Evolutionary conservation across 2,888 invertebrate genomes (phyloP).

Genomic region (Brenthis ino): DNA sequence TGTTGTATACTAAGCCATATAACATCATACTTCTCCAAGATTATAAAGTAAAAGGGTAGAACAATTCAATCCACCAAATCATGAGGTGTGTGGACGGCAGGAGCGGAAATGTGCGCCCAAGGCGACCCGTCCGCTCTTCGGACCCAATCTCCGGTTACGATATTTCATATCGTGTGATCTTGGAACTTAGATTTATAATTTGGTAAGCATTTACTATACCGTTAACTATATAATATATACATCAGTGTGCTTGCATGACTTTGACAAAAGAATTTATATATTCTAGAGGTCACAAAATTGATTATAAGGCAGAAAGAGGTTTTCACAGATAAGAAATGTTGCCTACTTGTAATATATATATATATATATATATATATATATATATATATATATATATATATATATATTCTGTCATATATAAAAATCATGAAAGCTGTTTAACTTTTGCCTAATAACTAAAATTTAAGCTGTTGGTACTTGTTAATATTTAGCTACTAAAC

Average conservation of each 20-base stretch:
- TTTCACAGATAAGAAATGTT: too few species aligned
- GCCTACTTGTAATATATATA: too few species aligned
- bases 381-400: too few species aligned
- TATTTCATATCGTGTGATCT: slow-evolving; percentile 53
- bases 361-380: too few species aligned
- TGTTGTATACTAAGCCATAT: too few species aligned
- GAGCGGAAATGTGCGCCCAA: slow-evolving; percentile 71
- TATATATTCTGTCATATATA: too few species aligned
- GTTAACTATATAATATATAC: background rate
- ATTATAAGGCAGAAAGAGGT: too few species aligned
- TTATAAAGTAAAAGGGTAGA: slow-evolving; percentile 12
- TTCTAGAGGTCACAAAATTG: too few species aligned
- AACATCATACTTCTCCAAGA: slow-evolving; percentile 1
- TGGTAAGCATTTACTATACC: slow-evolving; percentile 1
- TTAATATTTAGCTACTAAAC: background rate
- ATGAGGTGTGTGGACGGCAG: slow-evolving; percentile 68
- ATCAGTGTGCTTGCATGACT: background rate
- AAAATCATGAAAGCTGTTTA: too few species aligned
- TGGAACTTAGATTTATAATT: slow-evolving; percentile 13
- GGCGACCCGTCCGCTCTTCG: slow-evolving; percentile 26
- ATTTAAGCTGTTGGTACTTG: too few species aligned
- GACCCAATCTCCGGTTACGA: slow-evolving; percentile 76
- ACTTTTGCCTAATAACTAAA: too few species aligned
- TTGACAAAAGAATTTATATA: too few species aligned
- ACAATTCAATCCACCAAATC: slow-evolving; percentile 23